Evolutionary conservation across 2,797 vertebrate species (phyloP).

Genomic region (Pseudocheirus occidentalis): DNA sequence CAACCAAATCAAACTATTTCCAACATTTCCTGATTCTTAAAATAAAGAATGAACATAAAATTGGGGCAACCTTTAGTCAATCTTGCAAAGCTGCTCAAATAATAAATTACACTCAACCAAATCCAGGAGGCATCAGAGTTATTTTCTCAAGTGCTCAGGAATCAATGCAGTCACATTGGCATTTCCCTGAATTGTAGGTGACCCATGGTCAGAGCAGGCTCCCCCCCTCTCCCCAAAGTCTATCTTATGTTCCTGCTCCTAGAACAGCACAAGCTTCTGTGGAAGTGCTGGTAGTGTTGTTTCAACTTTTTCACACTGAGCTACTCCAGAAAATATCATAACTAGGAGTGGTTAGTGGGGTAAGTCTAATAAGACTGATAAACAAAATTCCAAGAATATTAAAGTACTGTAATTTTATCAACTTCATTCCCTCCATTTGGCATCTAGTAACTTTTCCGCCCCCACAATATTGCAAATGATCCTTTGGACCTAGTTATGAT

Average conservation of each 20-base stretch:
- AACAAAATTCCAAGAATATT: neutral
- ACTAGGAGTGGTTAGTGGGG: neutral
- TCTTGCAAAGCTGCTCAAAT: conserved; percentile 26
- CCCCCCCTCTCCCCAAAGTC: neutral
- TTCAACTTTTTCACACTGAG: neutral
- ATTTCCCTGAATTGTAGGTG: conserved; percentile 11
- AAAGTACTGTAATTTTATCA: neutral
- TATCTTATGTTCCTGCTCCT: no score
- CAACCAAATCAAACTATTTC: neutral
- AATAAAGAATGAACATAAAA: neutral
- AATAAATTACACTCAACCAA: conserved; percentile 18
- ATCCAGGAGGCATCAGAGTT: neutral
- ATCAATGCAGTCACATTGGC: neutral
- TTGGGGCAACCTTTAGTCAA: conserved; percentile 5
- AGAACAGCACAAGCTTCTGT: neutral
- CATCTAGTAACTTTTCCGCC: neutral
- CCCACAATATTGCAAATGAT: neutral
- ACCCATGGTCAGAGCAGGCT: neutral
- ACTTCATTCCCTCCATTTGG: neutral
- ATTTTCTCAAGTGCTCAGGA: neutral
- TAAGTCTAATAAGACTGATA: rapidly evolving
- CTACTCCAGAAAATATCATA: neutral
- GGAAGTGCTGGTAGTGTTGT: neutral
- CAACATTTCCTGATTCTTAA: conserved; percentile 44
- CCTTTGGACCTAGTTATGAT: neutral